phyloP scores from a whole-genome alignment of 2,888 invertebrate species.

The Megamerina dolium region DNA sequence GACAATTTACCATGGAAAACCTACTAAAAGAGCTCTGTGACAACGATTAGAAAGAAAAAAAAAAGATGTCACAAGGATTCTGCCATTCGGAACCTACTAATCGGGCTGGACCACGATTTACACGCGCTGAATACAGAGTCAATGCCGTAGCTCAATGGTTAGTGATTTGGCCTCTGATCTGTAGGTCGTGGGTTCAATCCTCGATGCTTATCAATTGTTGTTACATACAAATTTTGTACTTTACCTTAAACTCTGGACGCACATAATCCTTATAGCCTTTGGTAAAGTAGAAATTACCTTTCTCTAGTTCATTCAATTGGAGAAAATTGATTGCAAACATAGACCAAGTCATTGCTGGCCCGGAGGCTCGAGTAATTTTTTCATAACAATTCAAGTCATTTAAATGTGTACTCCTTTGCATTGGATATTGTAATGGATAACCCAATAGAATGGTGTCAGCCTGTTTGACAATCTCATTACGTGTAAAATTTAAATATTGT shows the following conservation, averaged over 20 bases:
- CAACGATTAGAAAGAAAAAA: no score
- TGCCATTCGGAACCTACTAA: no score
- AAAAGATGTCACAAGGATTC: no score
- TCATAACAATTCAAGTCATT: slow-evolving; percentile 57
- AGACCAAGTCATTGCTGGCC: slow-evolving; percentile 62
- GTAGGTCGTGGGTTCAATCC: no score
- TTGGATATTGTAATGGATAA: slow-evolving; percentile 54
- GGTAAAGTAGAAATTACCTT: slow-evolving; percentile 52
- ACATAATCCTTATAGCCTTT: slow-evolving; percentile 54
- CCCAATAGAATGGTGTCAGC: slow-evolving; percentile 57
- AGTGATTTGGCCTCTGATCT: no score
- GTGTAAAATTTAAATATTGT: slow-evolving; percentile 52
- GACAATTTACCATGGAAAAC: no score
- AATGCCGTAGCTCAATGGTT: no score
- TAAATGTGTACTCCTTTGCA: slow-evolving; percentile 48
- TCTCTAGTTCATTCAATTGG: slow-evolving; percentile 44
- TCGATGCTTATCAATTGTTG: no score
- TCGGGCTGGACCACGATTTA: no score
- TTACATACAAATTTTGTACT: no score
- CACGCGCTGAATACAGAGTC: no score
- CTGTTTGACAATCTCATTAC: slow-evolving; percentile 53
- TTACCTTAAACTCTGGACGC: slow-evolving; percentile 56
- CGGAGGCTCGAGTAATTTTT: slow-evolving; percentile 52
- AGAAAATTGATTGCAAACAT: slow-evolving; percentile 58
- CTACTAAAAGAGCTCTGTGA: no score